Evolutionary conservation across 1,140 invertebrate species (phyloP), one percentile per base, ranked within the genome.

Genomic region (Parasteatoda tepidariorum): DNA sequence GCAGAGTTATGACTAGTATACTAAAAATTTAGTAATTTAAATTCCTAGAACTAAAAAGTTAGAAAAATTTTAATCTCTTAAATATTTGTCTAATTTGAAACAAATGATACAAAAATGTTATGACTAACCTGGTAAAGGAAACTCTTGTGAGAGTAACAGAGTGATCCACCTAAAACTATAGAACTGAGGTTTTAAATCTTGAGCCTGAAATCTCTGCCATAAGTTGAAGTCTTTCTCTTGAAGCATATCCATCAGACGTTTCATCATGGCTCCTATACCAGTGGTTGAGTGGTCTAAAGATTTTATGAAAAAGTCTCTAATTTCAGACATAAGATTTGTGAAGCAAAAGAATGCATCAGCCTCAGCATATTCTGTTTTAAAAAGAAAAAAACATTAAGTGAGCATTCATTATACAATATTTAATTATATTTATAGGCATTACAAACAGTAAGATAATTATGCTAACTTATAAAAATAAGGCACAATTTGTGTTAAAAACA

Each of bases 321-420:
- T 98, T 90, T 99, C 97, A 61, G 83, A 79, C 86, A 86, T 86
- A 30, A 86, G 68, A 66, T 81, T 84, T 2, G 97, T 99, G 87
- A 99, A 99, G 87, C 97, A 98, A 88, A 97, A 99, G 89, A 99
- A 99, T 76, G 96, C 95, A 88, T 99, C 98, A 0, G 97, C 96
- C 89, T 99, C 98, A 0, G 98, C 97, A 88, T 95, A 91, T 88
- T 94, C 97, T 96, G 89, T 62, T 22, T 0, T 55, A 66, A 62
- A 62, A 22, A 11, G n/a, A n/a, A n/a, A n/a, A n/a, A n/a, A n/a
- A n/a, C n/a, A n/a, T n/a, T n/a, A n/a, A n/a, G n/a, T n/a, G n/a
- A n/a, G n/a, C n/a, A n/a, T n/a, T n/a, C n/a, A n/a, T n/a, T n/a
- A n/a, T n/a, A n/a, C n/a, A n/a, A n/a, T n/a, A n/a, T n/a, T n/a